phyloP scores from a whole-genome alignment of 2,888 invertebrate species.

The Pseudanteris insignis region DNA sequence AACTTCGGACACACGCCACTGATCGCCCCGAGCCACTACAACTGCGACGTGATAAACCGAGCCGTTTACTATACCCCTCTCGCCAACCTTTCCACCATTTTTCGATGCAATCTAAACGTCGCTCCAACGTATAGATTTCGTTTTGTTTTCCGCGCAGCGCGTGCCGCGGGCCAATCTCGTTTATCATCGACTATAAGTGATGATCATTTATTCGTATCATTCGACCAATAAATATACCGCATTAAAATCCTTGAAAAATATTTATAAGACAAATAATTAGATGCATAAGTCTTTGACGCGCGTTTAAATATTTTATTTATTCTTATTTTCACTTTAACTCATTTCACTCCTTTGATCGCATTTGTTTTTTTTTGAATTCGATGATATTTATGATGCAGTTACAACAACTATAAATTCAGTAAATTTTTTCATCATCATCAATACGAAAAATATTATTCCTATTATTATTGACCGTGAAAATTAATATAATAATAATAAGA shows the following conservation, averaged over 20 bases:
- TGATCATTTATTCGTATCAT: slow-evolving; percentile 28
- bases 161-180: slow-evolving; percentile 20
- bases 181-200: slow-evolving; percentile 10
- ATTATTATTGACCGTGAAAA: no score
- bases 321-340: no score
- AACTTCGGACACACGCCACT: slow-evolving; percentile 41
- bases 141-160: slow-evolving; percentile 19
- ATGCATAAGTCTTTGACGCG: no score
- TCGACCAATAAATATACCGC: slow-evolving; percentile 15
- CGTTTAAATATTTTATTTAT: no score
- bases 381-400: no score
- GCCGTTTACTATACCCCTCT: slow-evolving; percentile 24
- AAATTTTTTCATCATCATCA: no score
- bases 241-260: slow-evolving; percentile 19
- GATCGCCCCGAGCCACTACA: slow-evolving; percentile 33
- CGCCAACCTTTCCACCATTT: slow-evolving; percentile 22
- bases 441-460: no score
- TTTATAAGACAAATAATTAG: no score
- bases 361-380: no score
- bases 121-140: slow-evolving; percentile 9
- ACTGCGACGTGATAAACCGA: slow-evolving; percentile 34
- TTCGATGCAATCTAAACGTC: slow-evolving; percentile 20
- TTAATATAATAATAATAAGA: no score
- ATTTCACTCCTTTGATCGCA: no score
- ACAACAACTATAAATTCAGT: no score